A percentile compares a stretch with the other conserved stretches of the same genome.
phyloP scores from a whole-genome alignment of 2,113 vertebrate genomes.

The Planiliza haematocheilus region DNA sequence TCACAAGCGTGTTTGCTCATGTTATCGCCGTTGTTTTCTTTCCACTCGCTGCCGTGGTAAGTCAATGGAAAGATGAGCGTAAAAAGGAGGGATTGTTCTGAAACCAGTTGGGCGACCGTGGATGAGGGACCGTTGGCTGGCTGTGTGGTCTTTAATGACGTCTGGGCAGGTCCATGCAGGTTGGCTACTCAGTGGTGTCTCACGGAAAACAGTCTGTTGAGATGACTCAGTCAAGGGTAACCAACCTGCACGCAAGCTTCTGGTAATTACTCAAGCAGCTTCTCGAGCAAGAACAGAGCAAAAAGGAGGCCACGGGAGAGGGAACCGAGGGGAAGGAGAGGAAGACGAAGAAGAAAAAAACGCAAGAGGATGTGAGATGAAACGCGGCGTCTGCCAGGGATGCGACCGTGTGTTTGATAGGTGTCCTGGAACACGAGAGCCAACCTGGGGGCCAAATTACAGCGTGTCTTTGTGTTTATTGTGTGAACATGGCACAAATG shows the following conservation, averaged over 20 bases:
- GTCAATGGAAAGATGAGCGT: slow-evolving; percentile 38
- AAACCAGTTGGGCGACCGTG: slow-evolving; percentile 41
- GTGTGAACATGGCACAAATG: slow-evolving; percentile 60
- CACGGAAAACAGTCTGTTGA: slow-evolving; percentile 63
- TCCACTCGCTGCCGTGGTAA: slow-evolving; percentile 40
- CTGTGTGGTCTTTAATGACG: slow-evolving; percentile 69
- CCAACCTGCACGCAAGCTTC: slow-evolving; percentile 68
- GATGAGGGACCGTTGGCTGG: slow-evolving; percentile 42
- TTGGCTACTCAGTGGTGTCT: slow-evolving; percentile 44
- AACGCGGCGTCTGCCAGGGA: slow-evolving; percentile 40
- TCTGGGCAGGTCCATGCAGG: slow-evolving; percentile 72
- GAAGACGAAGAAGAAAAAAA: slow-evolving; percentile 23
- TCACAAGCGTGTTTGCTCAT: slow-evolving; percentile 55
- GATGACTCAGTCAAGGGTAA: slow-evolving; percentile 73
- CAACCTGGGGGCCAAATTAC: slow-evolving; percentile 41
- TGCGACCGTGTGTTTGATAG: slow-evolving; percentile 34
- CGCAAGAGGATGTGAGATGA: slow-evolving; percentile 2
- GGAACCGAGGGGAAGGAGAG: neutral
- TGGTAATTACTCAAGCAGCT: slow-evolving; percentile 64
- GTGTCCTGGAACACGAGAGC: slow-evolving; percentile 54
- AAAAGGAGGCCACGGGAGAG: slow-evolving; percentile 36
- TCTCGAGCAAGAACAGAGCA: slow-evolving; percentile 35
- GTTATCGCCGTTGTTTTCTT: slow-evolving; percentile 54
- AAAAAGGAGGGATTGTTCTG: slow-evolving; percentile 50
- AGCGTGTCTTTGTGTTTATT: slow-evolving; percentile 61